Conservation (phyloP, 1,140 invertebrate species). For the Pinna nobilis region DNA sequence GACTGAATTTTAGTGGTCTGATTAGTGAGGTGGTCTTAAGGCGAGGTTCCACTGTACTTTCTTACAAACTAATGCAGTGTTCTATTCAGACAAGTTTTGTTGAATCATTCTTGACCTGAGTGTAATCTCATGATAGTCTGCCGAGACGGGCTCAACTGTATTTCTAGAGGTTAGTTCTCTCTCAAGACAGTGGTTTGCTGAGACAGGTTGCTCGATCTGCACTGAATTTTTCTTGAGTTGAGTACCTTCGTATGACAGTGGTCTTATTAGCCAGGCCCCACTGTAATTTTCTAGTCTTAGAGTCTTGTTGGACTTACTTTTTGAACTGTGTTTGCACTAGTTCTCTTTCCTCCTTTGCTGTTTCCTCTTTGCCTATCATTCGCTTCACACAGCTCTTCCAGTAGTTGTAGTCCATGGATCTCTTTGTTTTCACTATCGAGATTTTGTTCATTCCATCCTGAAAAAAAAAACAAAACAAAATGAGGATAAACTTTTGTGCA, state of each 20-base stretch:
- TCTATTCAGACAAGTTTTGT: too few relatives aligned
- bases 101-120: too few relatives aligned
- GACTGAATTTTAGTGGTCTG: too few relatives aligned
- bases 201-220: neutral
- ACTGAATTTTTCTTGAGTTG: neutral
- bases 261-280: neutral
- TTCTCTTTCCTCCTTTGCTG: neutral
- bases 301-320: too few relatives aligned
- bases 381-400: slow-evolving; percentile 14
- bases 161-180: too few relatives aligned
- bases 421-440: neutral
- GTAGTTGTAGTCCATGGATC: slow-evolving; percentile 1
- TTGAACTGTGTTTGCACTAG: too few relatives aligned
- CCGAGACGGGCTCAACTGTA: slow-evolving; percentile 5
- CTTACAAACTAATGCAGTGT: too few relatives aligned
- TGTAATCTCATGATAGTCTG: neutral
- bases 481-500: too few relatives aligned
- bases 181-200: neutral
- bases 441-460: neutral
- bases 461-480: neutral
- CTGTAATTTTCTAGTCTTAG: too few relatives aligned
- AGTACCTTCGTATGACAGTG: neutral
- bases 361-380: slow-evolving; percentile 5
- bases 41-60: too few relatives aligned
- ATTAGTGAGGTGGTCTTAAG: too few relatives aligned